Evolutionary conservation across 2,888 invertebrate species (phyloP), one percentile per base, ranked within the genome.

Genomic region (Boloria selene): DNA sequence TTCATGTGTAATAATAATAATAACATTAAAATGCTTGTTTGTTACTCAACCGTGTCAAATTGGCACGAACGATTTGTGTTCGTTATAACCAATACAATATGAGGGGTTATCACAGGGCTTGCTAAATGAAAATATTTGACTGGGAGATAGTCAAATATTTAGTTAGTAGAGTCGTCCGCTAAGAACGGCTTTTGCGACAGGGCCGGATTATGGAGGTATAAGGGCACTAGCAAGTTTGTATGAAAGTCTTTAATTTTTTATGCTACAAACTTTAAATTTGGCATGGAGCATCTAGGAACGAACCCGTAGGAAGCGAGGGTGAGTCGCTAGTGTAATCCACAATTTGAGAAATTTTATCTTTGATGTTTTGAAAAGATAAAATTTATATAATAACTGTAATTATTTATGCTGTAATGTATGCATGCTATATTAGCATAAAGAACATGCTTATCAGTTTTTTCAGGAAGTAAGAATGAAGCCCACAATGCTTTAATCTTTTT

Each of bases 351-450:
- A 13, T 16, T 47, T 16, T 47, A 5, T 16, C n/a, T 7, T 16
- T 47, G 0, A 47, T 47, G 31, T 10, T 38, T 38, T 38, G 10
- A 38, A 38, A 38, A 10, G 31, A 38, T 38, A 38, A 38, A 38
- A 38, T 38, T 10, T 10, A 38, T 38, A 38, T 38, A n/a, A n/a
- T n/a, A 38, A 10, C 31, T 38, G 6, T 31, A 2, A 6, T 44
- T 44, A 31, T 10, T 31, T 13, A 2, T 42, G 59, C 7, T 54
- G 38, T 49, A 53, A 64, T 50, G 16, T 18, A n/a, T 16, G 26
- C 65, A 65, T 50, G 65, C 59, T 22, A 55, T 65, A 68, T 65
- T 68, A 47, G 62, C 59, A 58, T 62, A 50, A 45, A 65, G 14
- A 13, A 16, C 51, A 54, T 31, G 58, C 49, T 52, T 45, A 47